These are phyloP conservation scores for Orthonyx spaldingii DNA, from an alignment of 2,113 vertebrate genomes.

Conservation along the genomic window DNA sequence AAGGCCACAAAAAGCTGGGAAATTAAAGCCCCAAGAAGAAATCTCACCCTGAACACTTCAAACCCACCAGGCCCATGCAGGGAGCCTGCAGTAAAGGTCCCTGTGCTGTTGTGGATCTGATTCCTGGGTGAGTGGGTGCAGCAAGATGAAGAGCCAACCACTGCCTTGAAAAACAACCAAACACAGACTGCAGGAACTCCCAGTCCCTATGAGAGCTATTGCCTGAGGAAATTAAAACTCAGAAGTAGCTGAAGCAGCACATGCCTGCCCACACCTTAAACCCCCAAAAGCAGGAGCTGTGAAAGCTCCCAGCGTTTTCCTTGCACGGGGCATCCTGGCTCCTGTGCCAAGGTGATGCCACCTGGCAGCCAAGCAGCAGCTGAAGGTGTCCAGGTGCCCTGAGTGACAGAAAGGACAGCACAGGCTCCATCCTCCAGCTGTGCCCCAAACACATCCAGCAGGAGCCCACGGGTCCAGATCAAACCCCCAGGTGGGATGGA, in stretches of 20 bases:
- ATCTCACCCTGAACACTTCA: not conserved
- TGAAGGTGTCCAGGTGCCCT: not conserved
- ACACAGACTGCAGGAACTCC: not conserved
- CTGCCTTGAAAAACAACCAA: not conserved
- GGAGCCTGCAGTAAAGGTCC: not conserved
- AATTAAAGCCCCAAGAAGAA: not conserved
- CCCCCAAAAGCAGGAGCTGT: not conserved
- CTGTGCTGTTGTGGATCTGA: not conserved
- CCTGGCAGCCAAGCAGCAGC: not conserved
- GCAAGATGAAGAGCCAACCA: not conserved
- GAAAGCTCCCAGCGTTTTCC: not conserved
- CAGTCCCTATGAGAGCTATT: not conserved
- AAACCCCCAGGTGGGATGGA: not conserved
- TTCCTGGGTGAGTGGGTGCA: not conserved
- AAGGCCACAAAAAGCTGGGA: not conserved
- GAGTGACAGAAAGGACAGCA: not conserved
- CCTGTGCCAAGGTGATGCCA: not conserved
- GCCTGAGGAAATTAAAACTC: conserved; percentile 1
- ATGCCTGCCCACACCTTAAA: not conserved
- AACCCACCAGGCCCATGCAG: fast-evolving
- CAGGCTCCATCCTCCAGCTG: not conserved
- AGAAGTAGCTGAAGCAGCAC: conserved; percentile 35
- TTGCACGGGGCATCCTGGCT: too few relatives aligned
- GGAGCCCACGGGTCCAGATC: not conserved
- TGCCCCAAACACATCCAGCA: not conserved